Base-by-base conservation (phyloP, 1,140 invertebrate genomes). In the Archivesica marissinica region DNA sequence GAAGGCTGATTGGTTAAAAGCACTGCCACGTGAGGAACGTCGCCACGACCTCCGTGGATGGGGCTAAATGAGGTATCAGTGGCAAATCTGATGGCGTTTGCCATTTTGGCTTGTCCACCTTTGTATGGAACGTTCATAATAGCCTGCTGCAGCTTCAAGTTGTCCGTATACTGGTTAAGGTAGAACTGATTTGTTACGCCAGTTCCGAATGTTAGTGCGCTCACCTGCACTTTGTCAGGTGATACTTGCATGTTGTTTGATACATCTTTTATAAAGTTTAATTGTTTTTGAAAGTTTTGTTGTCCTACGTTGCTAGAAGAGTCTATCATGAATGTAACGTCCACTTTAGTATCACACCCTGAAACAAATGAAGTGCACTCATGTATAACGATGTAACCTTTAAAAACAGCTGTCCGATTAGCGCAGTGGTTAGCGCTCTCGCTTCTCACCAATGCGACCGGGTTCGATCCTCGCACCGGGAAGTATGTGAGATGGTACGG, bases 321-420 rank as follows among this genome's bases (percentile, higher is more conserved):
- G 70, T 93, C 92, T 33, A 93, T 70, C n/a, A 93, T 68, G 84
- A 93, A 93, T 17, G 91, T 88, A 13, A 93, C 80, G 74, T 93
- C 92, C 20, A 89, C 89, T 61, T 89, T 79, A 38, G 87, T 89
- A 61, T 81, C 88, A 85, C 91, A 92, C 38, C 87, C 91, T 92
- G 85, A 23, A 88, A 87, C n/a, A 70, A n/a, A 54, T n/a, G n/a
- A n/a, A n/a, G n/a, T n/a, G n/a, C n/a, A n/a, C n/a, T n/a, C n/a
- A n/a, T n/a, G n/a, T n/a, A n/a, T n/a, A n/a, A n/a, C n/a, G n/a
- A n/a, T n/a, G n/a, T n/a, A n/a, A n/a, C n/a, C n/a, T n/a, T n/a
- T n/a, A n/a, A n/a, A n/a, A n/a, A n/a, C n/a, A n/a, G n/a, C n/a
- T n/a, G n/a, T n/a, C n/a, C n/a, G n/a, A n/a, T n/a, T n/a, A n/a